Conservation (phyloP, 2,888 invertebrate genomes). For the Quadriops clusia region DNA sequence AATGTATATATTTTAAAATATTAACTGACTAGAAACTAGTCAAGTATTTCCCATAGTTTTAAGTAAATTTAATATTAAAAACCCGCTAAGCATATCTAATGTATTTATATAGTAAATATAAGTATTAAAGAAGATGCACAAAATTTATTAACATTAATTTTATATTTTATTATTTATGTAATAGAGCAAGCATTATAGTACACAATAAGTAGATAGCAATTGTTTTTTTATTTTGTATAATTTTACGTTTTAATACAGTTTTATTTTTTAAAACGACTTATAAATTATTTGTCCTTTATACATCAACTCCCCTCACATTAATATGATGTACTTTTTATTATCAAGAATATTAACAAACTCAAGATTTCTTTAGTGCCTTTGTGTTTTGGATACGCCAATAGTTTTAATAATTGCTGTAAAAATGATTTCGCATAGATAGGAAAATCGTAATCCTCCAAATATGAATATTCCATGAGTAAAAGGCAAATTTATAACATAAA, state of each 20-base stretch:
- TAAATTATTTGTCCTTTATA: too few relatives aligned
- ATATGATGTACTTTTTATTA: too few relatives aligned
- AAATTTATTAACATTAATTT: constrained; percentile 27
- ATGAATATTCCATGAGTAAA: too few relatives aligned
- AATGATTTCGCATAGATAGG: too few relatives aligned
- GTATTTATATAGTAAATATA: constrained; percentile 30
- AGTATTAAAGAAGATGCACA: constrained; percentile 20
- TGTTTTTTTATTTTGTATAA: constrained; percentile 34
- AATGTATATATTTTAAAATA: constrained; percentile 30
- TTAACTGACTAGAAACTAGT: constrained; percentile 36
- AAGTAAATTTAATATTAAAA: constrained; percentile 25
- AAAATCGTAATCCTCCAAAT: too few relatives aligned
- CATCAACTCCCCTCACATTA: too few relatives aligned
- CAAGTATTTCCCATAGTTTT: constrained; percentile 30
- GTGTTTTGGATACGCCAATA: too few relatives aligned
- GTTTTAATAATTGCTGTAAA: too few relatives aligned
- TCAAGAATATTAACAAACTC: too few relatives aligned
- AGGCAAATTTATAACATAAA: too few relatives aligned
- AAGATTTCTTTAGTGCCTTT: too few relatives aligned
- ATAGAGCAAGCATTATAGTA: constrained; percentile 31
- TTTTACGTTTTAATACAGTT: constrained; percentile 36
- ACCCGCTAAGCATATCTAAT: constrained; percentile 27
- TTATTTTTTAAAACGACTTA: too few relatives aligned
- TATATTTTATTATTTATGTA: constrained; percentile 30
- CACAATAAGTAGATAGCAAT: constrained; percentile 29